These are phyloP conservation scores for Zaprionus camerounensis DNA, from an alignment of 1,140 invertebrate species.

Conservation along the genomic window DNA sequence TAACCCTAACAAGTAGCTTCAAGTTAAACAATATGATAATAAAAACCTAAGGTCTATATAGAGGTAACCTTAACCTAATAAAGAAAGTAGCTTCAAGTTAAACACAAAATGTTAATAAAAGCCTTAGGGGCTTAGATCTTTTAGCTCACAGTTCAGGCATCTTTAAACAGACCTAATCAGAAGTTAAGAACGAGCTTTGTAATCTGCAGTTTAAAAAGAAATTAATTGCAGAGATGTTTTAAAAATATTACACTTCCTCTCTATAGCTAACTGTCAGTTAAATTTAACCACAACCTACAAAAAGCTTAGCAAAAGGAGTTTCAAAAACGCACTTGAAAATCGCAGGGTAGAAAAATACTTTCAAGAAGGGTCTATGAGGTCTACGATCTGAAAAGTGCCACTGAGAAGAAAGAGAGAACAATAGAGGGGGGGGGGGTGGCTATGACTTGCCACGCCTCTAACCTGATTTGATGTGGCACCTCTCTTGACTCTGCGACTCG, in stretches of 20 bases:
- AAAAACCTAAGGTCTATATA: no score
- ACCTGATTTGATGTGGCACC: slow-evolving; percentile 66
- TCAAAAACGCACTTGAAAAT: neutral
- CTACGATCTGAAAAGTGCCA: slow-evolving; percentile 17
- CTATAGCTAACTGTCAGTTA: neutral
- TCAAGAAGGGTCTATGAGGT: neutral
- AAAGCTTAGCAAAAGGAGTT: neutral
- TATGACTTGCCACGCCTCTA: slow-evolving; percentile 46
- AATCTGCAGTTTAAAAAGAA: neutral
- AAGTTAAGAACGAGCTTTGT: neutral
- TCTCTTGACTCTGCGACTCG: slow-evolving; percentile 34
- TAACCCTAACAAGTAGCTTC: neutral
- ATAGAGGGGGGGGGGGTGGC: neutral
- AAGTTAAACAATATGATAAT: neutral
- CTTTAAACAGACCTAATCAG: neutral
- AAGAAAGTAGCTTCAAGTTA: neutral
- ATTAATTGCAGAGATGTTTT: neutral
- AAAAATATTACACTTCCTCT: neutral
- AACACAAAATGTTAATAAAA: no score
- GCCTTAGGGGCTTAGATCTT: neutral
- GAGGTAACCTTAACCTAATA: neutral
- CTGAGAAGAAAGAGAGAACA: neutral
- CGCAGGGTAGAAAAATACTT: neutral
- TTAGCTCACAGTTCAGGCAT: neutral
- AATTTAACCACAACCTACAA: neutral